These are phyloP conservation scores for Lasioglossum zephyrum DNA, from an alignment of 2,888 invertebrate genomes.

Conservation along the genomic window DNA sequence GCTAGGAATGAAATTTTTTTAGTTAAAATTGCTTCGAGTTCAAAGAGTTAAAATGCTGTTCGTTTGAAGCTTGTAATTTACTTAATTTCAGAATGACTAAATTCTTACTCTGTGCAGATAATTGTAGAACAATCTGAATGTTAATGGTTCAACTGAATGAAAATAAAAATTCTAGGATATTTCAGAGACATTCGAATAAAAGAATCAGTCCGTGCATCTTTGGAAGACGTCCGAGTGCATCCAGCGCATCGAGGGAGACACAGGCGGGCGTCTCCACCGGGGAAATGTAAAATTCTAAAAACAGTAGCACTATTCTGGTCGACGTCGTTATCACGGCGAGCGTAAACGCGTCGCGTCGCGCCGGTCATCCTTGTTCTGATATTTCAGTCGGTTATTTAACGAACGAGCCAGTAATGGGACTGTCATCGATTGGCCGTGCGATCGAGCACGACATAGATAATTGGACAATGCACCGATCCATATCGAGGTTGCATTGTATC, in stretches of 20 bases:
- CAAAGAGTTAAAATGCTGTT: no score
- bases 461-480: slow-evolving; percentile 65
- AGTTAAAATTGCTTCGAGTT: no score
- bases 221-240: not conserved
- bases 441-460: slow-evolving; percentile 57
- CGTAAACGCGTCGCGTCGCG: not conserved
- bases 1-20: no score
- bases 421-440: slow-evolving; percentile 37
- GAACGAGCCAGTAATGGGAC: not conserved
- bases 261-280: not conserved
- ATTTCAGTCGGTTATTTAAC: slow-evolving; percentile 8
- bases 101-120: not conserved
- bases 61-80: no score
- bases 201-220: not conserved
- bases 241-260: not conserved
- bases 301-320: not conserved
- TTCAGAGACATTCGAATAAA: no score
- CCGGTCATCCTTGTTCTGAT: not conserved
- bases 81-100: not conserved
- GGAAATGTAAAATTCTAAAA: not conserved
- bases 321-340: not conserved
- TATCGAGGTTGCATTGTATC: slow-evolving; percentile 59
- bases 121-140: not conserved
- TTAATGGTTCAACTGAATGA: no score
- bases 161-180: not conserved